Percentiles rank a stretch among this genome's conserved stretches.
Evolutionary conservation across 2,888 invertebrate species (phyloP).

Genomic region (Dilophus febrilis): DNA sequence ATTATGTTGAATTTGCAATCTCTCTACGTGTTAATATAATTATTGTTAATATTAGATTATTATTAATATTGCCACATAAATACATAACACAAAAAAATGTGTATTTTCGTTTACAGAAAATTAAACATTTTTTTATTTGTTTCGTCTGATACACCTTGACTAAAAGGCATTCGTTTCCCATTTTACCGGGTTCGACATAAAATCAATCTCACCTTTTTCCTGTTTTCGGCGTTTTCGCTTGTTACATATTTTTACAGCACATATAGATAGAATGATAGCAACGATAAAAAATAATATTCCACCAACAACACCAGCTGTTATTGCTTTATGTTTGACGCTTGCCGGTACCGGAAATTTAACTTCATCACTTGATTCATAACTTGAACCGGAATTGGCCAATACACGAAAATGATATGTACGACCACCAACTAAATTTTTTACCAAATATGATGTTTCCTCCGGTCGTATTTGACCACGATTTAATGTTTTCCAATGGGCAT

Average conservation of each 20-base stretch:
- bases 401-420: constrained; percentile 86
- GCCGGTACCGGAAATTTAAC: constrained; percentile 80
- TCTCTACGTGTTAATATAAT: no score
- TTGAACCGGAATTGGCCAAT: constrained; percentile 70
- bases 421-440: constrained; percentile 80
- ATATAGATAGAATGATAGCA: constrained; percentile 90
- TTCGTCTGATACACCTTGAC: constrained; percentile 7
- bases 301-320: constrained; percentile 91
- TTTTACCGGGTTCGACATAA: constrained; percentile 6
- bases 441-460: constrained; percentile 81
- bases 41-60: no score
- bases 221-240: constrained; percentile 92
- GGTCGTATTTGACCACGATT: constrained; percentile 77
- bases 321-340: constrained; percentile 84
- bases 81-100: no score
- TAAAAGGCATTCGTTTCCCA: constrained; percentile 4
- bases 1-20: no score
- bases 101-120: no score
- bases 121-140: no score
- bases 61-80: no score
- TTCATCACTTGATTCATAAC: constrained; percentile 74
- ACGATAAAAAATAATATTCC: constrained; percentile 95
- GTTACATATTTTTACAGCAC: constrained; percentile 96
- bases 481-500: constrained; percentile 75
- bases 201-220: constrained; percentile 69